Base-by-base conservation (phyloP, 2,888 invertebrate genomes). In the Idaea biselata region DNA sequence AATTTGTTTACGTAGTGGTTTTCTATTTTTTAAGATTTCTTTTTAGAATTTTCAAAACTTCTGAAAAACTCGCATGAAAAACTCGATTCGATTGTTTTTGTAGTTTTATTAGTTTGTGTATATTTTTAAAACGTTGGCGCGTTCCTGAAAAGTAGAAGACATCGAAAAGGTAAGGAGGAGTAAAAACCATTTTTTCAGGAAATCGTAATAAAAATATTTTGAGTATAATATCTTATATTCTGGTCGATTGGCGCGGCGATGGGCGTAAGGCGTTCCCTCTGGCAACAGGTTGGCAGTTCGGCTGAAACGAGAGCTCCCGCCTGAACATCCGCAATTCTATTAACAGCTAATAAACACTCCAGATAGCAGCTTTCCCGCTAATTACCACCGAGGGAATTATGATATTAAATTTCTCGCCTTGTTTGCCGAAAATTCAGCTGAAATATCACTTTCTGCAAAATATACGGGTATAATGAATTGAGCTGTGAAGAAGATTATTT, bases 231-330 rank as follows among this genome's bases (percentile, higher is more conserved):
- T 58, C 63, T 57, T 63, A 58, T 61, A 60, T 58, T 65, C 56
- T 63, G 70, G 73, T 73, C 77, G 72, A 75, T 73, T 70, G 68
- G 63, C 68, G 75, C 73, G 75, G 71, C 78, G 86, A 89, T 86
- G 91, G 91, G 91, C 91, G 91, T 88, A 90, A 91, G 91, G 91
- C 91, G 91, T 86, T 85, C 79, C 90, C 89, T 86, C 65, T 87
- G 87, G 90, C 91, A 92, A 91, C 91, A 91, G 91, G 91, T 91
- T 87, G 90, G 65, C 62, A 65, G 62, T 63, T 66, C 78, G 81
- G 77, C 68, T 73, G 78, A 71, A 73, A 66, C 73, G 67, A 60
- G 75, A 72, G 72, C 69, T 71, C 72, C 79, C 86, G 81, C 83
- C 84, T 81, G 85, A 77, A 79, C 76, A 76, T 79, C 75, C 72